These are phyloP conservation scores for Sipha flava DNA, from an alignment of 1,140 invertebrate genomes.

Conservation along the genomic window DNA sequence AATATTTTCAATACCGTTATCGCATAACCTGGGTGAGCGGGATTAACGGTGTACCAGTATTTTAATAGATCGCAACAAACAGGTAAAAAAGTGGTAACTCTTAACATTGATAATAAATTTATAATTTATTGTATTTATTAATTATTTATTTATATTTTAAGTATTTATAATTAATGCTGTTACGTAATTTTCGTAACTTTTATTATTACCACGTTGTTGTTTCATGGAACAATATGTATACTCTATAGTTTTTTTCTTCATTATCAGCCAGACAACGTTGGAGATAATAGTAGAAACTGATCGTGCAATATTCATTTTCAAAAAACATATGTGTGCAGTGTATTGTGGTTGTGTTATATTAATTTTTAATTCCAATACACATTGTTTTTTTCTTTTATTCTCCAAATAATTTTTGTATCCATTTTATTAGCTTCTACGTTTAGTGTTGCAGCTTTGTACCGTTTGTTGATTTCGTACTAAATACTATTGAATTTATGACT, in stretches of 20 bases:
- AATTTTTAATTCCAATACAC: neutral
- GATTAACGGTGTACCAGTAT: too few relatives aligned
- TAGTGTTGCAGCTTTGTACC: neutral
- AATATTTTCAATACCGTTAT: too few relatives aligned
- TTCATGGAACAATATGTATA: neutral
- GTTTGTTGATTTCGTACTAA: neutral
- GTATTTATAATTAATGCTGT: too few relatives aligned
- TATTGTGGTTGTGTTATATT: neutral
- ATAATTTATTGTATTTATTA: too few relatives aligned
- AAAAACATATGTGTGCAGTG: slow-evolving; percentile 16
- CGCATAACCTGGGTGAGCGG: too few relatives aligned
- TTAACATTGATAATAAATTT: too few relatives aligned
- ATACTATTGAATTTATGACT: neutral
- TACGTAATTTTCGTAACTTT: too few relatives aligned
- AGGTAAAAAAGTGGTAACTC: too few relatives aligned
- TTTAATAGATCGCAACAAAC: too few relatives aligned
- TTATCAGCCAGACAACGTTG: slow-evolving; percentile 2
- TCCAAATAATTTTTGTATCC: neutral
- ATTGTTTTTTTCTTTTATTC: neutral
- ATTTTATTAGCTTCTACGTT: neutral
- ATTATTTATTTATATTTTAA: too few relatives aligned
- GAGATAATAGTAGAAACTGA: neutral
- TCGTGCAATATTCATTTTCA: neutral
- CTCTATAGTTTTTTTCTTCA: neutral
- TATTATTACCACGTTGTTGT: neutral